These are phyloP conservation scores for Ceratitis capitata DNA, from an alignment of 1,140 invertebrate genomes.

Conservation along the genomic window DNA sequence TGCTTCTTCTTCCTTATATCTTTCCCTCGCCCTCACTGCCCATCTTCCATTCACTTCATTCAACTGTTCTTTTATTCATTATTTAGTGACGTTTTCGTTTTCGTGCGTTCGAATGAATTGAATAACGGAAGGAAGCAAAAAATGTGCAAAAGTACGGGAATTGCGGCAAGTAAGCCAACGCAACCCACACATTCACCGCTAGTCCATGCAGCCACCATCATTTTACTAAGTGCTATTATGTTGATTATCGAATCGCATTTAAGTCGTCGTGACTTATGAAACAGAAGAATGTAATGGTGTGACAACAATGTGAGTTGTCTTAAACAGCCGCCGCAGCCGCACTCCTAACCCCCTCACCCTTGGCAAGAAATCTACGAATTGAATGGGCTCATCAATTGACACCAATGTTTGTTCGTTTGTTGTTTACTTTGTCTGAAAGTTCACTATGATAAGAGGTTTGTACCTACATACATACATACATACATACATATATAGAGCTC, in stretches of 20 bases:
- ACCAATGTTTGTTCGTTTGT: background rate
- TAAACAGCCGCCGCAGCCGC: background rate
- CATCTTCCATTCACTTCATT: background rate
- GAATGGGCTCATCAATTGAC: background rate
- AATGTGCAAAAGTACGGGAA: too few species aligned
- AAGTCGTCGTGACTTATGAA: background rate
- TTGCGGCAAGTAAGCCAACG: background rate
- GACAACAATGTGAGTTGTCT: background rate
- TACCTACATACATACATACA: too few species aligned
- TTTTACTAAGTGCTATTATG: background rate
- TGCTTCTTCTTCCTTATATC: background rate
- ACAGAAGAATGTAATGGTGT: background rate
- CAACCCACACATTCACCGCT: background rate
- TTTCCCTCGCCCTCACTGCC: too few species aligned
- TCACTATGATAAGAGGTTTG: too few species aligned
- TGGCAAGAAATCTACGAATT: background rate
- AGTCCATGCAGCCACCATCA: background rate
- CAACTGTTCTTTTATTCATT: constrained; percentile 15
- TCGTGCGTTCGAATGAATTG: background rate
- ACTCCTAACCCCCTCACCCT: background rate
- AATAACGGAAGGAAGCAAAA: background rate
- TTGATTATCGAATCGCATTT: background rate
- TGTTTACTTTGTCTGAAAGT: background rate
- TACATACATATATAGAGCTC: too few species aligned
- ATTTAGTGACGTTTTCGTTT: background rate